These are phyloP conservation scores for Aplysina aerophoba DNA, from an alignment of 37 sponge, comb jelly and placozoan genomes.

Conservation along the genomic window DNA sequence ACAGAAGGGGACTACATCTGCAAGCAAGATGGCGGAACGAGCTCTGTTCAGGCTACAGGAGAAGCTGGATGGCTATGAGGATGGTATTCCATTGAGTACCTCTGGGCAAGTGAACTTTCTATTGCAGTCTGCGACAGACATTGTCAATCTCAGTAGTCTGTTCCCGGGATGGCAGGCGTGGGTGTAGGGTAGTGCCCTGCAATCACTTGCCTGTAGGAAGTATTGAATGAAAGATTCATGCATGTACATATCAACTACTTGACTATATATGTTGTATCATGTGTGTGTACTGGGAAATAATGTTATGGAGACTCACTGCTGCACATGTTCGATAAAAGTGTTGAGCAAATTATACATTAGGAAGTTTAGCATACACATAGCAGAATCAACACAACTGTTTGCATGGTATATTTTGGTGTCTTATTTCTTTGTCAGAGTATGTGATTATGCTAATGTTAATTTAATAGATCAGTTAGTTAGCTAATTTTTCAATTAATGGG, in stretches of 20 bases:
- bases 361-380: too few species aligned
- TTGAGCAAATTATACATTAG: too few species aligned
- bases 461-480: too few species aligned
- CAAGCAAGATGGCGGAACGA: constrained; percentile 90
- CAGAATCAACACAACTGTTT: too few species aligned
- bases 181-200: constrained; percentile 57
- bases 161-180: constrained; percentile 99
- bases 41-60: constrained; percentile 85
- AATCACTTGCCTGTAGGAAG: neutral
- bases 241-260: neutral
- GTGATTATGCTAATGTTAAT: too few species aligned
- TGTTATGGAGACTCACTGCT: too few species aligned
- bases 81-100: constrained; percentile 83
- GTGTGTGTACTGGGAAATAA: too few species aligned
- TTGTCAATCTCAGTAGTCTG: constrained; percentile 73
- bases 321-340: too few species aligned
- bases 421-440: too few species aligned
- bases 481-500: too few species aligned
- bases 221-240: neutral
- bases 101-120: constrained; percentile 94
- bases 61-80: constrained; percentile 96
- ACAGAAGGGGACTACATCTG: neutral
- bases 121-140: constrained; percentile 91
- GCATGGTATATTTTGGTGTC: too few species aligned
- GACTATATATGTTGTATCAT: too few species aligned